Percentiles rank a stretch among this genome's conserved stretches.
Evolutionary conservation across 2,113 vertebrate species (phyloP).

Genomic region (Sinosuthora webbiana): DNA sequence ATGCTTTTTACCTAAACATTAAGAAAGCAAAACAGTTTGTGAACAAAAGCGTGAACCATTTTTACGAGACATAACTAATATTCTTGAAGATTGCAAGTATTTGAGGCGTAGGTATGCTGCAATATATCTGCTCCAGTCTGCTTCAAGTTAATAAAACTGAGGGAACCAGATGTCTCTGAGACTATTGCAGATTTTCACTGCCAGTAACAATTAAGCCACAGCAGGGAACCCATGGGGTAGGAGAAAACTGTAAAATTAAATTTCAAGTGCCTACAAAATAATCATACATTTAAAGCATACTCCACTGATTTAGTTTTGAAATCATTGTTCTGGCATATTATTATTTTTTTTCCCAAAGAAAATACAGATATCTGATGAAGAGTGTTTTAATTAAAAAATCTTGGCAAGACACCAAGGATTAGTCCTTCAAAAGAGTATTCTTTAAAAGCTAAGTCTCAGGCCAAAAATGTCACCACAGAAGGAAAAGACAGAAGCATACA

Average conservation of each 20-base stretch:
- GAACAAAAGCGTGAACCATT: not conserved
- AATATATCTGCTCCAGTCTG: not conserved
- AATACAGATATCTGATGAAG: not conserved
- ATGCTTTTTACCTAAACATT: not conserved
- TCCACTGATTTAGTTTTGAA: not conserved
- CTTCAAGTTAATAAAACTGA: not conserved
- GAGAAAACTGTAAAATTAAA: not conserved
- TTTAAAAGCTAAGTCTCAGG: not conserved
- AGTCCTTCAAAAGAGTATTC: not conserved
- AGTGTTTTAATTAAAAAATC: not conserved
- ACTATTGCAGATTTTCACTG: not conserved
- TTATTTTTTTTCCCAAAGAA: not conserved
- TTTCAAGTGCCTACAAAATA: not conserved
- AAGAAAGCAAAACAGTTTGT: not conserved
- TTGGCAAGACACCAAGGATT: not conserved
- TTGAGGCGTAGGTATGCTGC: not conserved
- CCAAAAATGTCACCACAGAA: not conserved
- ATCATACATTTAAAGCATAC: not conserved
- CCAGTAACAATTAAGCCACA: conserved; percentile 20
- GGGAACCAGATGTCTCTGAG: not conserved
- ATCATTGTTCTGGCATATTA: not conserved
- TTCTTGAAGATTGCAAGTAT: not conserved
- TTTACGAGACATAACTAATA: not conserved
- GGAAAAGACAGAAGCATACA: not conserved
- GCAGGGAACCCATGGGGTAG: not conserved